Evolutionary conservation across 2,113 vertebrate genomes (phyloP).

Genomic region (Shinisaurus crocodilurus): DNA sequence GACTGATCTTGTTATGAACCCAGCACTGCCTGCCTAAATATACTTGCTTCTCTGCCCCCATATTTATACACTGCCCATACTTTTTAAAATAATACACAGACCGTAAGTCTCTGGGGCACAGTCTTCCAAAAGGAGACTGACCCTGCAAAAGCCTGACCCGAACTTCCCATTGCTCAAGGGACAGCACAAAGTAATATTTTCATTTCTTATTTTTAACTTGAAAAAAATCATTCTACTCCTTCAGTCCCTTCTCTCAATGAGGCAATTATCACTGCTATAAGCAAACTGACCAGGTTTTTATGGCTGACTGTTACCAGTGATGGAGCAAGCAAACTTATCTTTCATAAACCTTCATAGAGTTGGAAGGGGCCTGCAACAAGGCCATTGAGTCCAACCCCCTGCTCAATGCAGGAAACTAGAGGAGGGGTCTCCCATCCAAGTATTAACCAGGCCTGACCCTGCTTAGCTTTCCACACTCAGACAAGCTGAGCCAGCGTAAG

Average conservation of each 20-base stretch:
- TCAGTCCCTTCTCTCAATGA: not conserved
- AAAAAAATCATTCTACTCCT: not conserved
- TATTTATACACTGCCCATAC: not conserved
- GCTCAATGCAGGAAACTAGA: too few species aligned
- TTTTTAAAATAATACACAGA: not conserved
- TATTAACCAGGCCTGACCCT: too few species aligned
- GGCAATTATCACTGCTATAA: not conserved
- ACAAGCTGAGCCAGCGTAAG: too few species aligned
- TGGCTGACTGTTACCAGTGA: not conserved
- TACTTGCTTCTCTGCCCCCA: not conserved
- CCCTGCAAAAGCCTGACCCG: not conserved
- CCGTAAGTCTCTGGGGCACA: not conserved
- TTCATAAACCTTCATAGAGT: too few species aligned
- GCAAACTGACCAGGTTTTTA: not conserved
- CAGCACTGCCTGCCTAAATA: not conserved
- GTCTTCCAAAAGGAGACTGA: not conserved
- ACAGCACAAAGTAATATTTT: not conserved
- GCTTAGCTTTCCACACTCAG: too few species aligned
- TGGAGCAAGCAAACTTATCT: not conserved
- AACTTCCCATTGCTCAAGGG: not conserved
- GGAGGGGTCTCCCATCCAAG: too few species aligned
- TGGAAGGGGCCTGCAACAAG: too few species aligned
- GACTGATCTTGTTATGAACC: not conserved
- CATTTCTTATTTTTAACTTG: not conserved
- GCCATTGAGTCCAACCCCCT: too few species aligned